Conservation (phyloP, 2,113 vertebrate genomes). For the Crotalus tigris region DNA sequence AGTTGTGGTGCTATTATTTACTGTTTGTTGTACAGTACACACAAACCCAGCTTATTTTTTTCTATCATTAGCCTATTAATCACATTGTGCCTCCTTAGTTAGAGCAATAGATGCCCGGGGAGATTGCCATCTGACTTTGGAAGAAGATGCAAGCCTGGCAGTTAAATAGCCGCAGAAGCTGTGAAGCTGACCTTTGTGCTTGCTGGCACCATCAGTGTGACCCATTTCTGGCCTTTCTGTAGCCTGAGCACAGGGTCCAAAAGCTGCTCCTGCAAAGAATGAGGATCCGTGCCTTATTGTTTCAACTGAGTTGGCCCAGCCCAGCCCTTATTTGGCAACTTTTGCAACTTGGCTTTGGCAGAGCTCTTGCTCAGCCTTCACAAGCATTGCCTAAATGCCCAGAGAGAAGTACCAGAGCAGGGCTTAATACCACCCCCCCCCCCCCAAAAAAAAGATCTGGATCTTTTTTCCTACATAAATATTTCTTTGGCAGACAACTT, state of each 20-base stretch:
- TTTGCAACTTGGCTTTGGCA: not conserved
- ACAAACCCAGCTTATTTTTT: not conserved
- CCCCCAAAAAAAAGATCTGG: not conserved
- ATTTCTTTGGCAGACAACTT: not conserved
- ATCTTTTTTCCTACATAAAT: not conserved
- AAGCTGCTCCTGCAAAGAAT: slow-evolving; percentile 54
- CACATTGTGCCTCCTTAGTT: not conserved
- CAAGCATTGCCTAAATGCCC: not conserved
- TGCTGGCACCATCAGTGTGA: not conserved
- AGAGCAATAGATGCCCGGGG: not conserved
- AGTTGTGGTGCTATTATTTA: not conserved
- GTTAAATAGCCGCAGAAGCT: not conserved
- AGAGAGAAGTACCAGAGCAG: not conserved
- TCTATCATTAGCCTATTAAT: not conserved
- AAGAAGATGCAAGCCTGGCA: not conserved
- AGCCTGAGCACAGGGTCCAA: slow-evolving; percentile 43
- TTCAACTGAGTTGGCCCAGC: slow-evolving; percentile 39
- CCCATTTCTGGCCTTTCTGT: not conserved
- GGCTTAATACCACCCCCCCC: not conserved
- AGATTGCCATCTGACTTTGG: not conserved
- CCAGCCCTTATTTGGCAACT: not conserved
- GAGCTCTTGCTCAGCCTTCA: not conserved
- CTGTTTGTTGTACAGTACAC: not conserved
- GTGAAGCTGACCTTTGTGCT: not conserved
- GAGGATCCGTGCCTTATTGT: slow-evolving; percentile 41